Conservation (phyloP, 1,140 invertebrate genomes). For the Megathymus violae region DNA sequence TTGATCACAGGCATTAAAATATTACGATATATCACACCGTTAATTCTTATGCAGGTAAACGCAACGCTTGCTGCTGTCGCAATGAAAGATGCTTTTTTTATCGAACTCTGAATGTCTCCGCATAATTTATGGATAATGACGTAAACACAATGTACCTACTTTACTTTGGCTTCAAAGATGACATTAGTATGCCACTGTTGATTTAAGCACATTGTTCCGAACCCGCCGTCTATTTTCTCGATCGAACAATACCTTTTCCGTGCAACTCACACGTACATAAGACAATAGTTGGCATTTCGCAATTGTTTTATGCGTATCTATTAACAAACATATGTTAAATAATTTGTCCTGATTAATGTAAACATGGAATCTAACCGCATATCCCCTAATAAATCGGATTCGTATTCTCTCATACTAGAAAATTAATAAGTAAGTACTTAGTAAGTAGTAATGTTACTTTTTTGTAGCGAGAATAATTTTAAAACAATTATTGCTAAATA, state of each 20-base stretch:
- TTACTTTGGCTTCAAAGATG: slow-evolving; percentile 1
- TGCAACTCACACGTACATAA: slow-evolving; percentile 33
- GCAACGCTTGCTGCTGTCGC: background rate
- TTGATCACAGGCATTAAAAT: slow-evolving; percentile 36
- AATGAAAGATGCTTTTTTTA: slow-evolving; percentile 9
- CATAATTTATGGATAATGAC: slow-evolving; percentile 16
- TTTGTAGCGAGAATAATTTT: too few relatives aligned
- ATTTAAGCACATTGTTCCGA: slow-evolving; percentile 45
- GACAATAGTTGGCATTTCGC: slow-evolving; percentile 49
- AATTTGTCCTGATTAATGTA: background rate
- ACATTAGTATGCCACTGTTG: slow-evolving; percentile 24
- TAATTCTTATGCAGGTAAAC: slow-evolving; percentile 42
- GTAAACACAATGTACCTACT: slow-evolving; percentile 9
- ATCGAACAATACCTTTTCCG: slow-evolving; percentile 55
- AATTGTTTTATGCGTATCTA: slow-evolving; percentile 48
- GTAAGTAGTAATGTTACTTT: too few relatives aligned
- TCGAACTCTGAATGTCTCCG: background rate
- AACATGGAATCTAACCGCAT: background rate
- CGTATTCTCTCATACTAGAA: too few relatives aligned
- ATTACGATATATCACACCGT: slow-evolving; percentile 32
- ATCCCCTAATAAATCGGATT: too few relatives aligned
- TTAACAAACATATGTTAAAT: slow-evolving; percentile 19
- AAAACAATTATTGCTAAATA: too few relatives aligned
- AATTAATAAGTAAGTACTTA: too few relatives aligned
- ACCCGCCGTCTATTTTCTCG: slow-evolving; percentile 39